These are phyloP conservation scores for Lasiurus borealis DNA, from an alignment of 2,113 vertebrate genomes.

Conservation along the genomic window DNA sequence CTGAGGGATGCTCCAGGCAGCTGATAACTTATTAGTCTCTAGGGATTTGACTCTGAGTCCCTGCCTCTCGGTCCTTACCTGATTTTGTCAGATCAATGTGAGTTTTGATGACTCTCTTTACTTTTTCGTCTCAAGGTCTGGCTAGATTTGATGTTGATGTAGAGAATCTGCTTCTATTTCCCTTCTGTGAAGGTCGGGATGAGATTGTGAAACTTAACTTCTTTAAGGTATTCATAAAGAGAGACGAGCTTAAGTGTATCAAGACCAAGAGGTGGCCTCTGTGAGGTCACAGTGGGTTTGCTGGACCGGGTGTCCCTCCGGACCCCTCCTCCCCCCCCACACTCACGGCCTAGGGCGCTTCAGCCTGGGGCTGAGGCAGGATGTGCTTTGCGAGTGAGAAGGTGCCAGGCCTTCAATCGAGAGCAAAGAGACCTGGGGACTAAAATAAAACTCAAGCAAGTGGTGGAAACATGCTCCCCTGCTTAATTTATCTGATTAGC, in stretches of 20 bases:
- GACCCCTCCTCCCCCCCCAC: no score
- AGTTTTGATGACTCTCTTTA: slow-evolving; percentile 25
- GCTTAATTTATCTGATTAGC: slow-evolving; percentile 77
- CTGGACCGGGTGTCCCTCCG: not conserved
- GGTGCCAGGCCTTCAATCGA: slow-evolving; percentile 64
- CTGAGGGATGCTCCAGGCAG: not conserved
- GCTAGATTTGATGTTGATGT: not conserved
- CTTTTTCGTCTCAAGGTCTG: not conserved
- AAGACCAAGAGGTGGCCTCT: not conserved
- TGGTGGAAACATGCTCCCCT: slow-evolving; percentile 81
- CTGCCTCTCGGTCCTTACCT: not conserved
- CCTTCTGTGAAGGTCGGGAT: not conserved
- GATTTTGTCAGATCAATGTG: not conserved
- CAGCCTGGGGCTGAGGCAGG: slow-evolving; percentile 27
- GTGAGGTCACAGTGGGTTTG: no score
- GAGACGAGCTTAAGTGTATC: not conserved
- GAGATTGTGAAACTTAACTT: not conserved
- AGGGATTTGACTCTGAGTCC: not conserved
- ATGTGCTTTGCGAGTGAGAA: not conserved
- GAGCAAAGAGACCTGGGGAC: slow-evolving; percentile 67
- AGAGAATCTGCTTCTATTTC: not conserved
- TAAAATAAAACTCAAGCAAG: slow-evolving; percentile 84
- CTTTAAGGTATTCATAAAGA: slow-evolving; percentile 20
- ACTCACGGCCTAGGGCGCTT: not conserved
- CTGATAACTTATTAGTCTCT: not conserved